phyloP scores from a whole-genome alignment of 2,888 invertebrate genomes.

The Mythimna impura region DNA sequence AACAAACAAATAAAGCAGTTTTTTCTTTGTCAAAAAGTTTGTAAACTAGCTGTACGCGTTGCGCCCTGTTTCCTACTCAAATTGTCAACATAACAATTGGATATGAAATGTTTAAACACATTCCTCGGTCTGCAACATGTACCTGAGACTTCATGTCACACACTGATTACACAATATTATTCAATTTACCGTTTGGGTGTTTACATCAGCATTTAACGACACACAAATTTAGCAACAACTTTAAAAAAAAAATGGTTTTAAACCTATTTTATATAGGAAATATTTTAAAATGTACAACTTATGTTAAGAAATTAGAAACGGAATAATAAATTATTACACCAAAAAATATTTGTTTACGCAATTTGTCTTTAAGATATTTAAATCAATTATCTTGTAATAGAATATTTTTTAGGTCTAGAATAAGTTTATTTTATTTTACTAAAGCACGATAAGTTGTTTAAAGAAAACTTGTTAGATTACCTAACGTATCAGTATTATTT shows the following conservation, averaged over 20 bases:
- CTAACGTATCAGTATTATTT: background rate
- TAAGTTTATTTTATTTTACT: background rate
- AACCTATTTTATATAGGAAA: background rate
- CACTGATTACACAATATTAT: constrained; percentile 54
- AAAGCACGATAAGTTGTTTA: background rate
- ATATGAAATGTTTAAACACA: constrained; percentile 73
- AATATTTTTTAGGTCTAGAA: background rate
- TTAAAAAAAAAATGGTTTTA: too few species aligned
- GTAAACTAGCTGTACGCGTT: constrained; percentile 69
- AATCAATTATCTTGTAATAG: too few species aligned
- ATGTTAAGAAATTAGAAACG: too few species aligned
- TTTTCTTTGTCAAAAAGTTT: constrained; percentile 50
- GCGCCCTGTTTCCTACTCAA: constrained; percentile 84
- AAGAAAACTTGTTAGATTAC: background rate
- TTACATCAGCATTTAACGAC: background rate
- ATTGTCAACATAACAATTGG: constrained; percentile 82
- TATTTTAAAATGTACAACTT: too few species aligned
- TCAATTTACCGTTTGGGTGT: constrained; percentile 26
- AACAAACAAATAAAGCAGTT: constrained; percentile 39
- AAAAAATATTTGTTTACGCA: too few species aligned
- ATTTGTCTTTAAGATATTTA: too few species aligned
- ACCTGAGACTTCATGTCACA: constrained; percentile 41
- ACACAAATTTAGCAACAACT: background rate
- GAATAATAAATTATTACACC: too few species aligned
- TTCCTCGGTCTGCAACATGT: constrained; percentile 62